phyloP scores from a whole-genome alignment of 1,140 invertebrate species.

The Leptonema lineaticorne region DNA sequence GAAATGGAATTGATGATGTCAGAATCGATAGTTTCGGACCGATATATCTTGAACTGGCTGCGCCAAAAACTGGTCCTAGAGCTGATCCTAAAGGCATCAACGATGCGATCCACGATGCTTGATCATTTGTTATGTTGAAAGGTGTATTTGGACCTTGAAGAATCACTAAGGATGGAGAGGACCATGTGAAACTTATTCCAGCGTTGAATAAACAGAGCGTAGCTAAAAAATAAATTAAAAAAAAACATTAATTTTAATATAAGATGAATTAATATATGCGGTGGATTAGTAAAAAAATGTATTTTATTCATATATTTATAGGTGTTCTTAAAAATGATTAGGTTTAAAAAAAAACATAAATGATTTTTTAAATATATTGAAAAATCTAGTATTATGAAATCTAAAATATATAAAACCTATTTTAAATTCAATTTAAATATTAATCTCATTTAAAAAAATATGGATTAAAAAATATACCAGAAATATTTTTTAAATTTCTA shows the following conservation, averaged over 20 bases:
- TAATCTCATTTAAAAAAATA: too few relatives aligned
- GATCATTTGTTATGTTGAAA: constrained; percentile 37
- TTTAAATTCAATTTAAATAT: too few relatives aligned
- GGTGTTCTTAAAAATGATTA: too few relatives aligned
- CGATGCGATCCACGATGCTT: constrained; percentile 43
- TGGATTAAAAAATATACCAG: too few relatives aligned
- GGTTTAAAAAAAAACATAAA: too few relatives aligned
- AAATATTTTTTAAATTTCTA: too few relatives aligned
- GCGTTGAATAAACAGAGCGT: constrained; percentile 31
- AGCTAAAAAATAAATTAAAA: constrained; percentile 32
- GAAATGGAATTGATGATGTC: constrained; percentile 40
- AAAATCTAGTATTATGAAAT: too few relatives aligned
- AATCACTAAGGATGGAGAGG: constrained; percentile 37
- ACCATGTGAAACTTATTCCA: constrained; percentile 39
- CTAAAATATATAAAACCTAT: too few relatives aligned
- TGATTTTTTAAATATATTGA: too few relatives aligned
- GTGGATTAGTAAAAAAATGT: too few relatives aligned
- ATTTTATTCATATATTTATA: too few relatives aligned
- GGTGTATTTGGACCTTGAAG: constrained; percentile 36
- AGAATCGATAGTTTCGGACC: constrained; percentile 47
- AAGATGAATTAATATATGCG: too few relatives aligned
- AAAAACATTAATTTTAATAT: constrained; percentile 5
- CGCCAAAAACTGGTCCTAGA: constrained; percentile 40
- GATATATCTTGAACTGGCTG: constrained; percentile 42
- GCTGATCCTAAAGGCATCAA: constrained; percentile 37